Conservation (phyloP, 2,888 invertebrate genomes). For the Campoplex capitator region DNA sequence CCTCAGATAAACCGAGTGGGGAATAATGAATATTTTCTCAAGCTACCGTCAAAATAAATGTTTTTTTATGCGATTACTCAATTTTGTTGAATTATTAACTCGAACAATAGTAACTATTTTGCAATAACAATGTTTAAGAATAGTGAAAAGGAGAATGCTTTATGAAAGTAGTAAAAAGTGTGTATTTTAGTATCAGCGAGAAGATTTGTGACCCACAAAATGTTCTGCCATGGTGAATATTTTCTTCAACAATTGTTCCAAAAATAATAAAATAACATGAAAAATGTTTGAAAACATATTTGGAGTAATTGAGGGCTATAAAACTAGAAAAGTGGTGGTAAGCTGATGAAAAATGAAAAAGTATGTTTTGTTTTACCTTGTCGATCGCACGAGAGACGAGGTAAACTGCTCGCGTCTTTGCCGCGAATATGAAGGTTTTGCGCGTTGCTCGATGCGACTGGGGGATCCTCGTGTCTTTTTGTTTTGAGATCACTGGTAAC, state of each 20-base stretch:
- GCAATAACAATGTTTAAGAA: too few relatives aligned
- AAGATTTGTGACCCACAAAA: conserved; percentile 34
- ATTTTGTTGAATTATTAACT: background rate
- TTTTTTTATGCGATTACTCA: background rate
- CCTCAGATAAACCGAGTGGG: background rate
- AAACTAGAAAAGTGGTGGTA: background rate
- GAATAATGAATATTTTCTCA: background rate
- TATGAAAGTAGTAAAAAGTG: background rate
- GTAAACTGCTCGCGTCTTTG: conserved; percentile 75
- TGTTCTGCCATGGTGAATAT: background rate
- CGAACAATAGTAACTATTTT: background rate
- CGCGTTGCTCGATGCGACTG: conserved; percentile 71
- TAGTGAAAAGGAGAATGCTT: background rate
- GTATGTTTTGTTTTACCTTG: conserved; percentile 73
- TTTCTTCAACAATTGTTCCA: conserved; percentile 2
- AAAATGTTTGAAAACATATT: background rate
- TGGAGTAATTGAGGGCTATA: background rate
- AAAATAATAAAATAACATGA: background rate
- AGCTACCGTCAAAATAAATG: background rate
- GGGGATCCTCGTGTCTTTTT: conserved; percentile 35
- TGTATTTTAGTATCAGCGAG: background rate
- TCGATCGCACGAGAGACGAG: conserved; percentile 71
- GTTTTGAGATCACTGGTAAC: conserved; percentile 64
- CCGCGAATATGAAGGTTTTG: conserved; percentile 70
- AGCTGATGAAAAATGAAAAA: conserved; percentile 34